Conservation (phyloP, 64 coral and sea anemone genomes). For the Platygyra sinensis region DNA sequence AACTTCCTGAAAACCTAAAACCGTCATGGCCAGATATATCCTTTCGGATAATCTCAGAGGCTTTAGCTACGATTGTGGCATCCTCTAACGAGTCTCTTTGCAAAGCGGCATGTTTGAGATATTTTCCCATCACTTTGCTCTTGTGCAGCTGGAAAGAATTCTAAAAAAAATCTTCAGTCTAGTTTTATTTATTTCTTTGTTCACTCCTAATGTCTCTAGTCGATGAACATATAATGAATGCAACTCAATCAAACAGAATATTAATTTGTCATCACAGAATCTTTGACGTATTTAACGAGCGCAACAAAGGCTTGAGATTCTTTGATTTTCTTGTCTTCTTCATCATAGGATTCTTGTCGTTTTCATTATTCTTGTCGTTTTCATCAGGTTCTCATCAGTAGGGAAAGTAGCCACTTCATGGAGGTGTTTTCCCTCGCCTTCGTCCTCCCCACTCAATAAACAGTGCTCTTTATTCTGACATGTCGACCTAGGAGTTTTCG, state of each 20-base stretch:
- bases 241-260: slow-evolving; percentile 49
- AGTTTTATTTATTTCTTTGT: slow-evolving; percentile 47
- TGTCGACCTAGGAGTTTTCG: slow-evolving; percentile 38
- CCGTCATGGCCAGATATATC: slow-evolving; percentile 62
- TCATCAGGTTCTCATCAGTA: slow-evolving; percentile 25
- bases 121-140: slow-evolving; percentile 70
- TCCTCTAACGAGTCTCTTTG: slow-evolving; percentile 46
- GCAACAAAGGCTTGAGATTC: slow-evolving; percentile 50
- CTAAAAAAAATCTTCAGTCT: slow-evolving; percentile 57
- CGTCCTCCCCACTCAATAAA: too few species aligned
- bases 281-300: slow-evolving; percentile 16
- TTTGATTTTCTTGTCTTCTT: slow-evolving; percentile 9
- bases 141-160: slow-evolving; percentile 16
- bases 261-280: slow-evolving; percentile 32
- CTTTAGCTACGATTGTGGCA: slow-evolving; percentile 58
- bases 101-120: slow-evolving; percentile 28
- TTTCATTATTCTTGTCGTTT: too few species aligned
- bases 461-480: too few species aligned
- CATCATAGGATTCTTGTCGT: too few species aligned
- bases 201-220: slow-evolving; percentile 16
- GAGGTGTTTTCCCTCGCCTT: too few species aligned
- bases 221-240: background rate
- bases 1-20: slow-evolving; percentile 60
- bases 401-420: too few species aligned
- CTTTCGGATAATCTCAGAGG: slow-evolving; percentile 68